These are phyloP conservation scores for Hemaris fuciformis DNA, from an alignment of 2,888 invertebrate species.

Conservation along the genomic window DNA sequence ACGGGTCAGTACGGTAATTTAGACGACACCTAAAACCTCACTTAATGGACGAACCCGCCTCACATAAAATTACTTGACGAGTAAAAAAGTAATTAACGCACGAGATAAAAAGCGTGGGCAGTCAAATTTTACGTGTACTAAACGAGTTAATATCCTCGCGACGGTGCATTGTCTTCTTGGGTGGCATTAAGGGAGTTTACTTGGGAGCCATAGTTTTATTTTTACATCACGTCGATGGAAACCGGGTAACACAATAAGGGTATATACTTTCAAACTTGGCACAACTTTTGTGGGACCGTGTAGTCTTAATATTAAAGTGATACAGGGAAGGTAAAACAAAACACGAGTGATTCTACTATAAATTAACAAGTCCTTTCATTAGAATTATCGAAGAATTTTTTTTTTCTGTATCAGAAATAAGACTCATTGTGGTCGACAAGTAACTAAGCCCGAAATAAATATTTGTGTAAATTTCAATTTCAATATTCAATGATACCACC, in stretches of 20 bases:
- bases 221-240: neutral
- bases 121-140: neutral
- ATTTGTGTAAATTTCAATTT: too few species aligned
- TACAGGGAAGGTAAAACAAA: too few species aligned
- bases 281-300: too few species aligned
- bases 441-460: too few species aligned
- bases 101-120: neutral
- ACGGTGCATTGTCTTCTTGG: neutral
- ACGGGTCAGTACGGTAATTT: too few species aligned
- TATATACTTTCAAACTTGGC: neutral
- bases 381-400: too few species aligned
- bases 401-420: too few species aligned
- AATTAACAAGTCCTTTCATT: too few species aligned
- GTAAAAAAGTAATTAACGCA: conserved; percentile 2
- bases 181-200: neutral
- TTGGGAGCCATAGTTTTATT: neutral
- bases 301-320: too few species aligned
- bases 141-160: neutral
- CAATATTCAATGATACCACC: too few species aligned
- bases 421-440: too few species aligned
- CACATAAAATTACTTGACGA: conserved; percentile 1
- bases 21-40: neutral
- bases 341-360: too few species aligned
- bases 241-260: neutral
- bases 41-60: neutral